Evolutionary conservation across 1,140 invertebrate species (phyloP).

Genomic region (Rhagoletis zephyria): DNA sequence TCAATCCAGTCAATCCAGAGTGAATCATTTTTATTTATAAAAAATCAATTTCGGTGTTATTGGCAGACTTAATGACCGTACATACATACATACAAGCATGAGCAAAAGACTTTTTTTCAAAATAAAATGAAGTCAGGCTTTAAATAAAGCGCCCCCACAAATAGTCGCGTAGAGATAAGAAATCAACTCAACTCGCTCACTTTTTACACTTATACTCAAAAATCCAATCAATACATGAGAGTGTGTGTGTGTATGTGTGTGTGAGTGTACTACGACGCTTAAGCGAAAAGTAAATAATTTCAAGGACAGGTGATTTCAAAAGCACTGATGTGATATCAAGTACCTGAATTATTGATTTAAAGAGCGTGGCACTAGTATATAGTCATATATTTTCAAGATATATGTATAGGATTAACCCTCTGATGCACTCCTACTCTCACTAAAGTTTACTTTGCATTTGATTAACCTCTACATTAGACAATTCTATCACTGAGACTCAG

Average conservation of each 20-base stretch:
- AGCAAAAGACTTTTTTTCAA: not conserved
- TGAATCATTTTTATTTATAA: conserved; percentile 27
- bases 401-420: not conserved
- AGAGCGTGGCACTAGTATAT: not conserved
- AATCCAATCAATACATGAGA: not conserved
- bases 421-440: not conserved
- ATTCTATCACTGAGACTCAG: too few relatives aligned
- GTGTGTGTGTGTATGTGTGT: too few relatives aligned
- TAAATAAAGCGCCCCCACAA: conserved; percentile 6
- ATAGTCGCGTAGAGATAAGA: conserved; percentile 4
- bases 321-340: not conserved
- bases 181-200: not conserved
- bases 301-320: conserved; percentile 22
- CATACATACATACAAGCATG: not conserved
- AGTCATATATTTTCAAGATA: not conserved
- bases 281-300: conserved; percentile 9
- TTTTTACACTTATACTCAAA: not conserved
- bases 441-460: too few relatives aligned
- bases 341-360: not conserved
- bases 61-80: not conserved
- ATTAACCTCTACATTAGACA: too few relatives aligned
- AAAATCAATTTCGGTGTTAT: not conserved
- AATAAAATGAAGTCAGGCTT: not conserved
- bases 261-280: too few relatives aligned
- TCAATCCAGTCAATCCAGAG: not conserved